These are phyloP conservation scores for Chrysolina haemoptera DNA, from an alignment of 2,888 invertebrate genomes.

Conservation along the genomic window DNA sequence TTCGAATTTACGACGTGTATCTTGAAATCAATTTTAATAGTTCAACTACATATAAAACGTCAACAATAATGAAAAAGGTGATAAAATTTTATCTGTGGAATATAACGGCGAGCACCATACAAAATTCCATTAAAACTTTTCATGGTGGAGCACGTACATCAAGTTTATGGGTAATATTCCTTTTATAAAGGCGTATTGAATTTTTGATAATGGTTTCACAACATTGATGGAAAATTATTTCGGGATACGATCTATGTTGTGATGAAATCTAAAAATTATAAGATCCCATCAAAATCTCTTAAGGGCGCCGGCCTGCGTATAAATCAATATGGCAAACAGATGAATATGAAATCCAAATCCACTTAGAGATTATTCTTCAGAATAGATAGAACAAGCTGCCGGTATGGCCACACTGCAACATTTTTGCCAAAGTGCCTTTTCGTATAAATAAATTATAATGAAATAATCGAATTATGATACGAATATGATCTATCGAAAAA, in stretches of 20 bases:
- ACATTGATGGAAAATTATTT: background rate
- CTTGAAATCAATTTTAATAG: background rate
- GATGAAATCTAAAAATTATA: background rate
- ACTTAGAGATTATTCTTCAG: no score
- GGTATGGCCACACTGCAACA: no score
- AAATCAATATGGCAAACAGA: no score
- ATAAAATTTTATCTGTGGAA: background rate
- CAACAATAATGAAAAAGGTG: background rate
- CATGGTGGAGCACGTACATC: slow-evolving; percentile 1
- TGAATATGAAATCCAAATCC: no score
- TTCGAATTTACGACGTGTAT: background rate
- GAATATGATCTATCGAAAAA: no score
- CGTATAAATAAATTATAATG: no score
- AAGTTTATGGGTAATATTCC: slow-evolving; percentile 4
- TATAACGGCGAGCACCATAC: background rate
- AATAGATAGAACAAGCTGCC: no score
- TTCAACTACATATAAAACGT: background rate
- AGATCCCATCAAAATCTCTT: background rate
- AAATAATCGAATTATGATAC: no score
- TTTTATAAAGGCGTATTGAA: slow-evolving; percentile 1
- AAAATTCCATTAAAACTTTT: slow-evolving; percentile 8
- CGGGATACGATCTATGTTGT: background rate
- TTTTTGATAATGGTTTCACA: background rate
- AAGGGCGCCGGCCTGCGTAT: no score
- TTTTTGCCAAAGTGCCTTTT: no score